Evolutionary conservation across 2,888 invertebrate species (phyloP), one percentile per base, ranked within the genome.

Genomic region (Alitta virens): DNA sequence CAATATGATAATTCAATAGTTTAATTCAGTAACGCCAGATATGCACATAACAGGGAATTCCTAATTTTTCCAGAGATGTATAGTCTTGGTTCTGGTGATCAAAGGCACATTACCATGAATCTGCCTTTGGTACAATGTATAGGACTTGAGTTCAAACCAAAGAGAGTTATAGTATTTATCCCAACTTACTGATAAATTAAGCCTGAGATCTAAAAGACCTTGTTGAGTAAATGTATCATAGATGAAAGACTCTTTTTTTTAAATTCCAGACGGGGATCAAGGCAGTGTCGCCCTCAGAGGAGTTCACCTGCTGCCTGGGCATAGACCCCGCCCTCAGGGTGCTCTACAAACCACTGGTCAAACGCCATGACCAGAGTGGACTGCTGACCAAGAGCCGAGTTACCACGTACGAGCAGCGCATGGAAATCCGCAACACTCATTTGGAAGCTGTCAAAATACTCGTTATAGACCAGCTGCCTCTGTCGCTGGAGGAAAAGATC

Each of bases 291-390:
- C 81, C 82, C 0, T 75, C 75, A 56, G 83, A 83, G 64, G 82
- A 82, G 63, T 83, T 83, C 69, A 71, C 74, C 42, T 81, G 82
- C 63, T 78, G 81, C 12, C 72, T 84, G 63, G 83, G 83, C 12
- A 77, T 81, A n/a, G 83, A 83, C 63, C 78, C 80, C 1, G 74
- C 81, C 0, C 74, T 83, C 18, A 76, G 79, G 65, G 74, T 84
- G 3, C 77, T 73, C 56, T 83, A 82, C 70, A 73, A 79, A 58
- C 75, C 81, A 2, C 72, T 80, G 54, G 72, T 71, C 40, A 80
- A 80, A 65, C 77, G 73, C 63, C 74, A 73, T n/a, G 78, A 79
- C 60, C 72, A 76, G 56, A 70, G 78, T 38, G 83, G 82, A 5
- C 69, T 81, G 64, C 70, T 81, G 66, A 72, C 77, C 16, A 82